A percentile compares a stretch with the other conserved stretches of the same genome.
Evolutionary conservation across 2,888 invertebrate genomes (phyloP).

Genomic region (Mamestra brassicae): DNA sequence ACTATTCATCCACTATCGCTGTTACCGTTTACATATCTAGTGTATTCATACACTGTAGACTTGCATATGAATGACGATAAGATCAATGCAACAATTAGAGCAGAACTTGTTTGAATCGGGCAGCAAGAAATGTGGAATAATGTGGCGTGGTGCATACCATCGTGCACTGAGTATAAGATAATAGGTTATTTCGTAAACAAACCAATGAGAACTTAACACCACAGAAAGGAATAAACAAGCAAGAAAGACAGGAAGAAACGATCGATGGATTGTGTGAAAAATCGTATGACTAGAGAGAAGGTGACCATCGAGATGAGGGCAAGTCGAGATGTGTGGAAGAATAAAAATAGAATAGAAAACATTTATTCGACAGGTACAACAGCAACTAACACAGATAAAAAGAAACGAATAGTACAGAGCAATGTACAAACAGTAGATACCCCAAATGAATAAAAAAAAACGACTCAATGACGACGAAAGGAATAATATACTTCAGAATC

Average conservation of each 20-base stretch:
- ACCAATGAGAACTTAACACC: background rate
- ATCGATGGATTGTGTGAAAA: background rate
- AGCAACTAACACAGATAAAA: no score
- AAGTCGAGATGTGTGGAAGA: no score
- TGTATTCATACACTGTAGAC: conserved; percentile 16
- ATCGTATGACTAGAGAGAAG: background rate
- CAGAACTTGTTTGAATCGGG: conserved; percentile 15
- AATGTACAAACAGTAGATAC: no score
- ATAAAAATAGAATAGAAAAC: no score
- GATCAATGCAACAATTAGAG: conserved; percentile 44
- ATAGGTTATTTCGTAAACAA: no score
- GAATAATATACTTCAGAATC: no score
- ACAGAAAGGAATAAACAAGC: background rate
- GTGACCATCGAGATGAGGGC: no score
- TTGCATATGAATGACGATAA: conserved; percentile 28
- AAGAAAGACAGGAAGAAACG: background rate
- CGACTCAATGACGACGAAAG: no score
- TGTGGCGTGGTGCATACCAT: background rate
- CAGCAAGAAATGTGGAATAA: conserved; percentile 19
- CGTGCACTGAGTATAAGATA: background rate
- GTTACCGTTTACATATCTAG: background rate
- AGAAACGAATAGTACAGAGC: no score
- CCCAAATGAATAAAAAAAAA: no score
- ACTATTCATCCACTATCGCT: no score
- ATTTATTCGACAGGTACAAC: no score